These are phyloP conservation scores for Muraenolepis orangiensis DNA, from an alignment of 2,797 vertebrate genomes.

Conservation along the genomic window DNA sequence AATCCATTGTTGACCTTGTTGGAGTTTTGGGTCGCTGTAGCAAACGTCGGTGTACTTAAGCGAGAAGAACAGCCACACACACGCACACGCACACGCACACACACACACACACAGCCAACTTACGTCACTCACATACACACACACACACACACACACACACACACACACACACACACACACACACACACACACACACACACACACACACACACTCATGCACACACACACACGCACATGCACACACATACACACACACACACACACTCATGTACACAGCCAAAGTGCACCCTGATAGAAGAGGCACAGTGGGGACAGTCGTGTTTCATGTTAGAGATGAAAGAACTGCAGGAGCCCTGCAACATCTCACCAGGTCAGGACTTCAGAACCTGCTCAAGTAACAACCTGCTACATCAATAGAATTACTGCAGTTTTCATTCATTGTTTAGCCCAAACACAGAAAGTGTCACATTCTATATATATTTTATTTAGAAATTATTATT, in stretches of 20 bases:
- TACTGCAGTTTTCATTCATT: background rate
- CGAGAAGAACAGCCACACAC: background rate
- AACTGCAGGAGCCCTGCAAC: slow-evolving; percentile 4
- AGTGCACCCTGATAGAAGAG: background rate
- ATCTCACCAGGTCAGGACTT: background rate
- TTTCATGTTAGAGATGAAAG: slow-evolving; percentile 13
- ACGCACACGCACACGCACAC: background rate
- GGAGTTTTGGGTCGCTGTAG: background rate
- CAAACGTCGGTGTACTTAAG: background rate
- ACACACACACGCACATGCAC: background rate
- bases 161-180: background rate
- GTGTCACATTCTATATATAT: background rate
- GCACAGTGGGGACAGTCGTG: slow-evolving; percentile 17
- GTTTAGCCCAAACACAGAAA: background rate
- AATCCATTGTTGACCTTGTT: background rate
- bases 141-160: background rate
- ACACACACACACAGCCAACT: background rate
- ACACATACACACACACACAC: slow-evolving; percentile 3
- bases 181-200: background rate
- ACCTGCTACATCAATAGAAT: background rate
- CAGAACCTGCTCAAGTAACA: background rate
- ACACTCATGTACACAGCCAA: background rate
- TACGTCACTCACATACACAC: background rate
- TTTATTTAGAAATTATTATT: background rate
- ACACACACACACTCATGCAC: slow-evolving; percentile 1